A percentile compares a stretch with the other conserved stretches of the same genome.
Evolutionary conservation across 2,888 invertebrate genomes (phyloP).

Genomic region (Ceraclea dissimilis): DNA sequence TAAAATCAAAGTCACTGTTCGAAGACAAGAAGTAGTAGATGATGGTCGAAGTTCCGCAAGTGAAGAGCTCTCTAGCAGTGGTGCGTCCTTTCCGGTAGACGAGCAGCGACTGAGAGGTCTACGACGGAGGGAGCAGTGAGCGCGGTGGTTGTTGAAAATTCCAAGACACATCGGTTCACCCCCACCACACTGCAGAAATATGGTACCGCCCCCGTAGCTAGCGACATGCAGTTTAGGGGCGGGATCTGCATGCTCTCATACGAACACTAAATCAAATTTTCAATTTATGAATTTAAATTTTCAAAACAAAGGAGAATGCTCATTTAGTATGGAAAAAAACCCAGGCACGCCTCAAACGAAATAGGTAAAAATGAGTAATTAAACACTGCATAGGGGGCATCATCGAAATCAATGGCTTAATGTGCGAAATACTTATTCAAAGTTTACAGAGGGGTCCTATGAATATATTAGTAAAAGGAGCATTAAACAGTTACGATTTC

Average conservation of each 20-base stretch:
- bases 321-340: too few species aligned
- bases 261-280: neutral
- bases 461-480: too few species aligned
- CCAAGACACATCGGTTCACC: neutral
- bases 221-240: neutral
- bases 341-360: too few species aligned
- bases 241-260: neutral
- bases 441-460: too few species aligned
- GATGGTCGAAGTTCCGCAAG: neutral
- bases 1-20: constrained; percentile 29
- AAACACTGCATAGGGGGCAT: too few species aligned
- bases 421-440: too few species aligned
- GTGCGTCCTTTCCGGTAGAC: constrained; percentile 4
- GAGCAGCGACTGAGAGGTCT: constrained; percentile 11
- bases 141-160: neutral
- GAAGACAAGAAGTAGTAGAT: constrained; percentile 25
- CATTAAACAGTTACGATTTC: too few species aligned
- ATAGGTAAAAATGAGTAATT: too few species aligned
- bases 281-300: neutral
- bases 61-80: neutral
- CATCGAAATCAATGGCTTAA: too few species aligned
- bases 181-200: neutral
- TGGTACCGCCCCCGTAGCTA: neutral
- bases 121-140: constrained; percentile 1
- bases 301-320: too few species aligned